Evolutionary conservation across 2,797 vertebrate genomes (phyloP), one percentile per base, ranked within the genome.

Genomic region (Sus cebifrons): DNA sequence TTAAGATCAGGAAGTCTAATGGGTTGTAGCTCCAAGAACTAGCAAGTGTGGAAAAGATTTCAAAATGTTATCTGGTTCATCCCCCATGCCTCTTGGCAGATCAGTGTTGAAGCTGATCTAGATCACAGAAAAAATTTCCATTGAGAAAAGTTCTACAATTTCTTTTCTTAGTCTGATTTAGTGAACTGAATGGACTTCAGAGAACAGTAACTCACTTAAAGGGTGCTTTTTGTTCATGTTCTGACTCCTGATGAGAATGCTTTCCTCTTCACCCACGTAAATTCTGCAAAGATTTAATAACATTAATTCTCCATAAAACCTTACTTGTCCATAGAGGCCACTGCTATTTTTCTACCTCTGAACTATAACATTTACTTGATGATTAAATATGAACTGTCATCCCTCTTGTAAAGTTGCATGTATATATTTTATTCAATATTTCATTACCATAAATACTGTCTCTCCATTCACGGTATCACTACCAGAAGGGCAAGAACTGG

Each of bases 171-270:
- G 65, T 92, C 81, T 87, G 20, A 83, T 79, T 90, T 64, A 54
- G 21, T 62, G 3, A 84, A 79, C 23, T 89, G 54, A 91, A n/a
- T 18, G 86, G 32, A 91, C 91, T 91, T 95, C 16, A 70, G 81
- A 75, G 67, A 87, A 40, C 40, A 70, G 54, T 75, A 84, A 44
- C 23, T 97, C 83, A 87, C 21, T 79, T 95, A 82, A 73, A n/a
- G 70, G 56, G 40, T 7, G 16, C 75, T 78, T 89, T 89, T 77
- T 77, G 44, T 62, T 89, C 58, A 56, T 58, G 52, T 68, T 83
- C 29, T 64, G 62, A 86, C 11, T 6, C 16, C n/a, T 82, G 14
- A 68, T 64, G 91, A 64, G n/a, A 87, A 40, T 74, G 36, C 27
- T 60, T 88, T 96, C 40, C 44, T 94, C n/a, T 94, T 12, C 5